These are phyloP conservation scores for Microdon myrmicae DNA, from an alignment of 2,888 invertebrate genomes.

Conservation along the genomic window DNA sequence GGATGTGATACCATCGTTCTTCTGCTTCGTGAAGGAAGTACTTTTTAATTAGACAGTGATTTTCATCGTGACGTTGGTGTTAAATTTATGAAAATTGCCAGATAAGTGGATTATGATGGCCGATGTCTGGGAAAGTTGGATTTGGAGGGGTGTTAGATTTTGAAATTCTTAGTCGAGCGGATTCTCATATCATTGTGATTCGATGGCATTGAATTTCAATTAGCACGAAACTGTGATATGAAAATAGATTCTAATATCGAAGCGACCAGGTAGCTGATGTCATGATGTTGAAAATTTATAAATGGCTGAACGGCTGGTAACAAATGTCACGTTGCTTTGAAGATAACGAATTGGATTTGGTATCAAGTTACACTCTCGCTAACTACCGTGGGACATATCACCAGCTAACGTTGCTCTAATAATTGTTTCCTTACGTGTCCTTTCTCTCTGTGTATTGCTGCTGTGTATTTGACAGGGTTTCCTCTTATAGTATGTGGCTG, in stretches of 20 bases:
- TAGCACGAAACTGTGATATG: no score
- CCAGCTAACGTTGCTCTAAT: conserved; percentile 20
- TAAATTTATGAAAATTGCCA: conserved; percentile 47
- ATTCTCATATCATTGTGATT: conserved; percentile 22
- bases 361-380: background rate
- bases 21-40: conserved; percentile 36
- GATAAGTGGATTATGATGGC: conserved; percentile 51
- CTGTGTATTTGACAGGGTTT: conserved; percentile 32
- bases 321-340: background rate
- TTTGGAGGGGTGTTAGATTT: conserved; percentile 18
- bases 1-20: conserved; percentile 32
- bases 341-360: background rate
- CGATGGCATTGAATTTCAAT: conserved; percentile 14
- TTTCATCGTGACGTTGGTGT: conserved; percentile 31
- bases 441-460: no score
- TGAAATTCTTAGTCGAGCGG: conserved; percentile 6
- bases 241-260: conserved; percentile 6
- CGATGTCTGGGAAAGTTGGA: conserved; percentile 10
- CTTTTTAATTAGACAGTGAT: conserved; percentile 51
- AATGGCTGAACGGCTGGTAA: no score
- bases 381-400: no score
- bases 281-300: no score
- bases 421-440: background rate
- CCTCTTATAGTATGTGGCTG: background rate
- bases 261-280: no score